A percentile compares a stretch with the other conserved stretches of the same genome.
phyloP scores from a whole-genome alignment of 2,797 vertebrate species.

The Parotocinclus haroldoi region DNA sequence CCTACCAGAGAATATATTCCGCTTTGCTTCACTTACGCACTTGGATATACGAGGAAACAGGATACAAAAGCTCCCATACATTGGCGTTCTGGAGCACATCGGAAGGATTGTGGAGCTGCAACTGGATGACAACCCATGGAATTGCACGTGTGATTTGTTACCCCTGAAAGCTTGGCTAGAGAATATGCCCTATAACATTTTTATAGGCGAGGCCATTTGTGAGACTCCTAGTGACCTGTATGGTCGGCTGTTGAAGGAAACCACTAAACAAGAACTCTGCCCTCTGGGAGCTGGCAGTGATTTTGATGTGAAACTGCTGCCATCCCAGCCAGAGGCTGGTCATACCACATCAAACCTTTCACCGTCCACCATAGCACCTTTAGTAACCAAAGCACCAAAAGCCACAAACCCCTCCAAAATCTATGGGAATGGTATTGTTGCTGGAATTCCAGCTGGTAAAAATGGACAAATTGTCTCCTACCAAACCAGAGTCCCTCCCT shows the following conservation, averaged over 20 bases:
- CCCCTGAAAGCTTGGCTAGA: slow-evolving; percentile 97
- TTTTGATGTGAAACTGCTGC: slow-evolving; percentile 91
- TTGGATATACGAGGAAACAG: slow-evolving; percentile 97
- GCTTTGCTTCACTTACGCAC: slow-evolving; percentile 95
- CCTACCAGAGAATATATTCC: slow-evolving; percentile 97
- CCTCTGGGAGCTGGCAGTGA: slow-evolving; percentile 92
- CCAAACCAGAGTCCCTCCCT: slow-evolving; percentile 87
- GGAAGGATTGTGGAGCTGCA: slow-evolving; percentile 94
- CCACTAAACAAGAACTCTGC: slow-evolving; percentile 94
- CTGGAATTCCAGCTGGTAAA: slow-evolving; percentile 81
- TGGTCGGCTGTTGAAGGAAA: slow-evolving; percentile 91
- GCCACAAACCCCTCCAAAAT: slow-evolving; percentile 92
- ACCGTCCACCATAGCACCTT: slow-evolving; percentile 76
- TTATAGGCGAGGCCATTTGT: slow-evolving; percentile 96
- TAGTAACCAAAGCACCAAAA: slow-evolving; percentile 87
- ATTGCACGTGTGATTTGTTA: slow-evolving; percentile 96
- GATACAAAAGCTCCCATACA: slow-evolving; percentile 95
- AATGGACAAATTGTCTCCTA: slow-evolving; percentile 90
- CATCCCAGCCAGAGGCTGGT: slow-evolving; percentile 77
- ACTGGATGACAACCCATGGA: slow-evolving; percentile 98
- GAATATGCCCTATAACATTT: slow-evolving; percentile 99
- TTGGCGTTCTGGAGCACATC: slow-evolving; percentile 96
- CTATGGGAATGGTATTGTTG: slow-evolving; percentile 93
- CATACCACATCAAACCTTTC: slow-evolving; percentile 80
- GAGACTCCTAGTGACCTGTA: slow-evolving; percentile 95